A percentile compares a stretch with the other conserved stretches of the same genome.
Evolutionary conservation across 2,113 vertebrate species (phyloP).

Genomic region (Chaetura pelagica): DNA sequence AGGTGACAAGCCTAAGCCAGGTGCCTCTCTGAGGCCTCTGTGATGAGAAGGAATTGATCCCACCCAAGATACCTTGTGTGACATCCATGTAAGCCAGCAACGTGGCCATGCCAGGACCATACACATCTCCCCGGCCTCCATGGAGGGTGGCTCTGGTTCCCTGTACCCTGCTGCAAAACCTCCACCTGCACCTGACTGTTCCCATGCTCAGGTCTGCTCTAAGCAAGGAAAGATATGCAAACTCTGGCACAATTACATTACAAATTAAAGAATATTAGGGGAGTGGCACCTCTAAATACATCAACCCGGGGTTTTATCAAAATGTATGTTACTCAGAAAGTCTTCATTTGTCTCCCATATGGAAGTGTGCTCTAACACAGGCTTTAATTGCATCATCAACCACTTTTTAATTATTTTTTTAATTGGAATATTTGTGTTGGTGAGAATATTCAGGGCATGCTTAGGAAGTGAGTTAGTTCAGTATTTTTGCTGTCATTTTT

Average conservation of each 20-base stretch:
- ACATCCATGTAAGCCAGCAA: neutral
- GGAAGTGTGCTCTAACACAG: neutral
- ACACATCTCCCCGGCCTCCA: neutral
- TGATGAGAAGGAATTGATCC: neutral
- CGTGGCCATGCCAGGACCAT: neutral
- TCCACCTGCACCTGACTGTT: neutral
- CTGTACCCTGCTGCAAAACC: neutral
- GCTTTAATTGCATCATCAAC: neutral
- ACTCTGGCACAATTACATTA: neutral
- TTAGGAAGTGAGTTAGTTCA: constrained; percentile 1
- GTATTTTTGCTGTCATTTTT: neutral
- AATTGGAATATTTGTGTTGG: neutral
- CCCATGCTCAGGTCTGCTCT: neutral
- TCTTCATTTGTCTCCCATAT: neutral
- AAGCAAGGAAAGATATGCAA: neutral
- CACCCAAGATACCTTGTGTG: neutral
- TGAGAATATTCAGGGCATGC: neutral
- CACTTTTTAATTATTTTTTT: neutral
- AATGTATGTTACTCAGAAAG: neutral
- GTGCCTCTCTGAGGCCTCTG: neutral
- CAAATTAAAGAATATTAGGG: neutral
- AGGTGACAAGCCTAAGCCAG: neutral
- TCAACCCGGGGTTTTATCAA: neutral
- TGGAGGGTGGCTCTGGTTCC: accelerated
- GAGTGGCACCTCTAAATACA: neutral